Percentiles rank a stretch among this genome's conserved stretches.
Conservation (phyloP, 2,113 vertebrate species). For the Pomatostomus ruficeps region DNA sequence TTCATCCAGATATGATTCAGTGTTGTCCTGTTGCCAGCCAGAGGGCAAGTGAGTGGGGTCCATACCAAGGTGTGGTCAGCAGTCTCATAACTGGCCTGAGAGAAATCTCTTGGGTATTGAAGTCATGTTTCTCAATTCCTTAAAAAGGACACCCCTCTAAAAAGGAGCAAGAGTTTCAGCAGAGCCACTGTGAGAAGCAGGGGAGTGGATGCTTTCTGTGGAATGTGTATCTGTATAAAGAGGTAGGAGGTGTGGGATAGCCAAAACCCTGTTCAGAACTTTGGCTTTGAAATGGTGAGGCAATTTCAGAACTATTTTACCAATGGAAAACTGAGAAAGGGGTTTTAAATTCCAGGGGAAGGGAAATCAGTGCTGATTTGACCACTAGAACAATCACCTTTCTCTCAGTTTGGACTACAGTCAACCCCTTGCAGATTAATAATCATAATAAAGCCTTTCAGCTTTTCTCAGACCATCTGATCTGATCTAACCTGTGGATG, state of each 20-base stretch:
- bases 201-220: neutral
- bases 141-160: neutral
- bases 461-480: neutral
- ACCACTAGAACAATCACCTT: neutral
- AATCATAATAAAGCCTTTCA: neutral
- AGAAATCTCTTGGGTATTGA: neutral
- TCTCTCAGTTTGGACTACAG: neutral
- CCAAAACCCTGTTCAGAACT: neutral
- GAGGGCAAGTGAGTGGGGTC: neutral
- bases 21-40: neutral
- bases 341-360: neutral
- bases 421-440: neutral
- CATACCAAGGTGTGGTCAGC: neutral
- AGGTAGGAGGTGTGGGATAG: neutral
- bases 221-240: neutral
- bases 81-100: neutral
- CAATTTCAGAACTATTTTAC: neutral
- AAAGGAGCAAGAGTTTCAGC: neutral
- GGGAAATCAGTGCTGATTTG: neutral
- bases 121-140: neutral
- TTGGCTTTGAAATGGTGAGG: neutral
- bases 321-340: neutral
- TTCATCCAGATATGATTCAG: neutral
- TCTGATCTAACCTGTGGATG: neutral
- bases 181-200: neutral